Percentiles rank a stretch among this genome's conserved stretches.
Evolutionary conservation across 2,113 vertebrate genomes (phyloP).

Genomic region (Chaetorhynchus papuensis): DNA sequence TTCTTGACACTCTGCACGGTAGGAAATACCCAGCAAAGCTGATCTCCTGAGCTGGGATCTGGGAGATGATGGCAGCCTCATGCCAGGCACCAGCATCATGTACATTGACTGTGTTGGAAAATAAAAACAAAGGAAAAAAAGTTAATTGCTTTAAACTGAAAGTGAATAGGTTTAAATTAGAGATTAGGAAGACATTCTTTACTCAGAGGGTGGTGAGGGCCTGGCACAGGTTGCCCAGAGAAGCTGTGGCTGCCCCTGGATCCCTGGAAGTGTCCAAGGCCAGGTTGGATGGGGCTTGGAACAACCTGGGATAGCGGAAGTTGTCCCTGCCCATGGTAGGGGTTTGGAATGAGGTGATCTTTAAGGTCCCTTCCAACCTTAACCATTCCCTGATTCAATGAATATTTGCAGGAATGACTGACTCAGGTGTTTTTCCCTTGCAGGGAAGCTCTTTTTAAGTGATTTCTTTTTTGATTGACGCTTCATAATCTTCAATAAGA

Average conservation of each 20-base stretch:
- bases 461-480: background rate
- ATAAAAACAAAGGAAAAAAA: background rate
- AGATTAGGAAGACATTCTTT: background rate
- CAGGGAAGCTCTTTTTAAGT: background rate
- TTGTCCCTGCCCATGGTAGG: background rate
- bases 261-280: background rate
- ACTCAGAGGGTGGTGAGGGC: fast-evolving
- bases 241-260: background rate
- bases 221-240: background rate
- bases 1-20: background rate
- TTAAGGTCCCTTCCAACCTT: background rate
- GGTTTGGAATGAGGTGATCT: fast-evolving
- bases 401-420: background rate
- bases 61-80: background rate
- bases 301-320: fast-evolving
- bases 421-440: background rate
- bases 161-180: background rate
- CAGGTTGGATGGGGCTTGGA: fast-evolving
- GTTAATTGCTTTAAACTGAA: background rate
- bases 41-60: background rate
- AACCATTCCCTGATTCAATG: background rate
- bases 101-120: background rate
- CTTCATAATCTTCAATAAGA: background rate
- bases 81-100: background rate
- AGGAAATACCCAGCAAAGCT: background rate